Base-by-base conservation (phyloP, 2,888 invertebrate genomes). In the Lithophane leautieri region DNA sequence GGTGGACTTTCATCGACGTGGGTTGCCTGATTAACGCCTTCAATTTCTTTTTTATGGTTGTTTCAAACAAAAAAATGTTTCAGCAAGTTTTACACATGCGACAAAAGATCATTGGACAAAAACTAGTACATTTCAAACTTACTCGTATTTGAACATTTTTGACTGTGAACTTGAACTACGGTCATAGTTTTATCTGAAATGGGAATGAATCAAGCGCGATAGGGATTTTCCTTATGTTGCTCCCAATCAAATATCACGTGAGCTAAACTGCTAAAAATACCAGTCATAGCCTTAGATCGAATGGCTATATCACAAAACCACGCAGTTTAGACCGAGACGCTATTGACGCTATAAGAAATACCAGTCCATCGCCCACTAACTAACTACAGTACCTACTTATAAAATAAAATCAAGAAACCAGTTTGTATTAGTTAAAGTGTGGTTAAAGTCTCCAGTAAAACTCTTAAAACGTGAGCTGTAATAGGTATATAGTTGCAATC, bases 361-460 rank as follows among this genome's bases (percentile, higher is more conserved):
- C 76, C 42, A 76, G 50, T 58, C 42, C 62, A 50, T 74, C 62
- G 82, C 71, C 65, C 70, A 76, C 66, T 58, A 75, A 67, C 44
- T 34, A 74, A 65, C 40, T 28, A 66, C 60, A 63, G 56, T 76
- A 54, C 34, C 4, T 76, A 54, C 34, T 34, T 76, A 54, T 34
- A 34, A 4, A 34, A 34, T 61, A 52, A n/a, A 78, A 22, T n/a
- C 52, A 65, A 44, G 52, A 76, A 85, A 84, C 83, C 83, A 60
- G 78, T 82, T 82, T 79, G 12, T 16, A n/a, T 22, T 1, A 28
- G n/a, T 14, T 34, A n/a, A 44, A 66, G 9, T 52, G 34, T 34
- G 34, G 34, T 34, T 34, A n/a, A 44, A 66, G 9, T 52, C 28
- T 61, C 54, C 12, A 28, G 9, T 54, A 56, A 50, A 78, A 78